Conservation (phyloP, 2,113 vertebrate species). For the Anguilla rostrata region DNA sequence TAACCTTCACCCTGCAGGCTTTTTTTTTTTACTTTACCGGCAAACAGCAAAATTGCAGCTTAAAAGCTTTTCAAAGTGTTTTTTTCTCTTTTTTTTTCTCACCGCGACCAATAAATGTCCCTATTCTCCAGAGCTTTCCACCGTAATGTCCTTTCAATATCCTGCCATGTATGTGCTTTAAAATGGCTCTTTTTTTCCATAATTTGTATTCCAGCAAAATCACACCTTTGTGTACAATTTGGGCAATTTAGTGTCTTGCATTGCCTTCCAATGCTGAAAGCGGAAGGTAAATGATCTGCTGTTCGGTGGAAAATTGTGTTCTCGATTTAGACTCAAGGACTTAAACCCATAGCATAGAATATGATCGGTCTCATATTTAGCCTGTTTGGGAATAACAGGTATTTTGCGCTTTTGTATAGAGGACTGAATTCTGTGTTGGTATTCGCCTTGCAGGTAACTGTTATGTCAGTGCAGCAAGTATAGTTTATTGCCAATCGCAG, state of each 20-base stretch:
- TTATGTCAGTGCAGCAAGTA: background rate
- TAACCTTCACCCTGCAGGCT: slow-evolving; percentile 1
- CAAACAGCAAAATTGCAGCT: background rate
- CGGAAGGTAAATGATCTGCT: background rate
- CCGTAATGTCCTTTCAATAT: background rate
- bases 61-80: background rate
- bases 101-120: background rate
- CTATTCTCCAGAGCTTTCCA: background rate
- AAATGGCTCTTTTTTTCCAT: background rate
- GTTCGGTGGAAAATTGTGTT: background rate
- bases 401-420: background rate
- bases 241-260: background rate
- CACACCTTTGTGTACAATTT: background rate
- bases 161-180: background rate
- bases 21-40: background rate
- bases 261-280: background rate
- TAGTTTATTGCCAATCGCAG: background rate
- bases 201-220: background rate
- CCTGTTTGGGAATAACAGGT: background rate
- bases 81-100: background rate
- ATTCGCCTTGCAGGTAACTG: background rate
- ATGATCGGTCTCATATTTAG: slow-evolving; percentile 1
- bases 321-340: background rate
- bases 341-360: background rate
- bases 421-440: background rate